Evolutionary conservation across 2,113 vertebrate genomes (phyloP).

Genomic region (Microcebus ravelobensis): DNA sequence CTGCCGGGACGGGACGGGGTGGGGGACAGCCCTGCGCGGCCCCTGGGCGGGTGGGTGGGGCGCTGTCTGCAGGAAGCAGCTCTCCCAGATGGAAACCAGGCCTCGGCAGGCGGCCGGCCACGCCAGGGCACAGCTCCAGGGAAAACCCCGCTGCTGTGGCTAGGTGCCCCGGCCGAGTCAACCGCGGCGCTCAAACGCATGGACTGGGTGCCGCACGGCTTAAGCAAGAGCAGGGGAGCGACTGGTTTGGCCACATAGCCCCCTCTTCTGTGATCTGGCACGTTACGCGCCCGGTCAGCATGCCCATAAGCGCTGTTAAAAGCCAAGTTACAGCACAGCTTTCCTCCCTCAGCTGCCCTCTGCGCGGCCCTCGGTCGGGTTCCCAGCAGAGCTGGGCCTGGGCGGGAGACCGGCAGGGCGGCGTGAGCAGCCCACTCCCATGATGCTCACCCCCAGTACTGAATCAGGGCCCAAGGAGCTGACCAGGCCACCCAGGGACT

Average conservation of each 20-base stretch:
- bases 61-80: slow-evolving; percentile 44
- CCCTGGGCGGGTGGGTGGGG: slow-evolving; percentile 78
- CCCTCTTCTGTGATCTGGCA: not conserved
- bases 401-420: rapidly evolving
- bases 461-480: not conserved
- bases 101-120: slow-evolving; percentile 22
- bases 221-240: not conserved
- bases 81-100: slow-evolving; percentile 74
- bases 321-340: slow-evolving; percentile 59
- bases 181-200: not conserved
- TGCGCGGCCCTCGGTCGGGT: not conserved
- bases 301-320: slow-evolving; percentile 58
- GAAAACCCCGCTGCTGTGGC: not conserved
- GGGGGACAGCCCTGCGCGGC: slow-evolving; percentile 59
- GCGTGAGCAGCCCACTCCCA: not conserved
- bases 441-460: rapidly evolving
- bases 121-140: not conserved
- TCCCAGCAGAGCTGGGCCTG: not conserved
- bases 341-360: slow-evolving; percentile 42
- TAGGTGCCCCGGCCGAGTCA: not conserved
- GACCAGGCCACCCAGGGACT: not conserved
- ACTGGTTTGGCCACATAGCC: not conserved
- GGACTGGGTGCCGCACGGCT: not conserved
- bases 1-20: slow-evolving; percentile 65
- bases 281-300: slow-evolving; percentile 45